Conservation (phyloP, 2,888 invertebrate genomes). For the Euplexia lucipara region DNA sequence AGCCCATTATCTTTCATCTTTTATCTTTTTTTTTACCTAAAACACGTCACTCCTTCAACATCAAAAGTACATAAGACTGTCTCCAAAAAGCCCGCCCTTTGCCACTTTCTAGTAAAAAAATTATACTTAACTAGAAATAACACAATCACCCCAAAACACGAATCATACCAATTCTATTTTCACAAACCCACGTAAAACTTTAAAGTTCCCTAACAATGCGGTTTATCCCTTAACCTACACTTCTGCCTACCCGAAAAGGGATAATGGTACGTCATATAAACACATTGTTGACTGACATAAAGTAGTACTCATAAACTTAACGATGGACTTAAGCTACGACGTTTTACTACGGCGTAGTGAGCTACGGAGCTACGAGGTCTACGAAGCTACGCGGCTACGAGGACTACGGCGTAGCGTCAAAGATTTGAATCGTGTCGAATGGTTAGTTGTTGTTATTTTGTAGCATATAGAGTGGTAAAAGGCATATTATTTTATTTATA, state of each 20-base stretch:
- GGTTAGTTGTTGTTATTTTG: background rate
- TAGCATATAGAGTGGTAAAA: background rate
- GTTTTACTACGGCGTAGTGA: slow-evolving; percentile 50
- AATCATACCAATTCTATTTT: slow-evolving; percentile 13
- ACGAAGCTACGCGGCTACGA: slow-evolving; percentile 41
- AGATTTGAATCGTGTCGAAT: slow-evolving; percentile 21
- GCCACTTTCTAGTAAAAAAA: background rate
- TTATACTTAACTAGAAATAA: background rate
- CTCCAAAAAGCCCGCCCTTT: no score
- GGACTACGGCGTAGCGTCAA: slow-evolving; percentile 29
- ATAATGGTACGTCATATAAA: slow-evolving; percentile 53
- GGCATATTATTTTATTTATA: background rate
- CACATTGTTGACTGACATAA: slow-evolving; percentile 56
- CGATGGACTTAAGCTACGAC: slow-evolving; percentile 32
- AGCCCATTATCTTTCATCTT: no score
- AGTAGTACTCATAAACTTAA: slow-evolving; percentile 51
- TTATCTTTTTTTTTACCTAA: no score
- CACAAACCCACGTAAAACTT: slow-evolving; percentile 24
- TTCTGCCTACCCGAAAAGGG: slow-evolving; percentile 41
- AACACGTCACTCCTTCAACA: no score
- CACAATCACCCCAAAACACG: background rate
- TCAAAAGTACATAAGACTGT: no score
- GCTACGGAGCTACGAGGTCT: slow-evolving; percentile 31
- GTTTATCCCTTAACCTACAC: slow-evolving; percentile 23
- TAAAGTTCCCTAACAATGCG: slow-evolving; percentile 41